Base-by-base conservation (phyloP, 2,113 vertebrate species). In the Epinephelus fuscoguttatus region DNA sequence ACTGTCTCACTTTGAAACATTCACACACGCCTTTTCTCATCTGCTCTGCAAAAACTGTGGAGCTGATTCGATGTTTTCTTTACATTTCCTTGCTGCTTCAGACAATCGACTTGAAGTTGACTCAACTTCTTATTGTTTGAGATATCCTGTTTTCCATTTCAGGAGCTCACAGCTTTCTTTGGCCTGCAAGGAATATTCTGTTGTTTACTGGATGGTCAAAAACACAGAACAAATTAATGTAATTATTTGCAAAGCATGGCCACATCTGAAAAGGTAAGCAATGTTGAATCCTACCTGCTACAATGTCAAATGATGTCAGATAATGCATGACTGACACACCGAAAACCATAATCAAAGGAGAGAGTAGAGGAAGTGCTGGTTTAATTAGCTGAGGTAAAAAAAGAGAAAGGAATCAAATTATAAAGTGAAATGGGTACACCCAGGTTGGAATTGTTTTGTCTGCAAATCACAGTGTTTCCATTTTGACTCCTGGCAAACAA, bases 101-200 rank as follows among this genome's bases (percentile, higher is more conserved):
- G 82, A 91, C 90, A 94, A 93, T 90, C 50, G 78, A 74, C 87
- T 85, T 78, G 55, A 87, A 89, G 89, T 83, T 87, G 84, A 91
- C 79, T 93, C 77, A 75, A 86, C 84, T 87, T 86, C 86, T 91
- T 94, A 95, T 95, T 95, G 94, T 95, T 92, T 76, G 57, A 89
- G 42, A 76, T 91, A 95, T 96, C 96, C 95, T 95, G 94, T 96
- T 96, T 96, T 95, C 61, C 1, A 83, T 90, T 83, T 80, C 71
- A 66, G 70, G 73, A 79, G 75, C 68, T 87, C 18, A 53, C 59
- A 49, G 62, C n/a, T 87, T 93, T 83, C 40, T 84, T 87, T 53
- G 72, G 72, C 56, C 80, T 70, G 30, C 55, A 63, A 83, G 45
- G 55, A 61, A 19, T 68, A 77, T 71, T 81, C 19, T 70, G 33